A percentile compares a stretch with the other conserved stretches of the same genome.
phyloP scores from a whole-genome alignment of 1,140 invertebrate species.

The Formica exsecta region DNA sequence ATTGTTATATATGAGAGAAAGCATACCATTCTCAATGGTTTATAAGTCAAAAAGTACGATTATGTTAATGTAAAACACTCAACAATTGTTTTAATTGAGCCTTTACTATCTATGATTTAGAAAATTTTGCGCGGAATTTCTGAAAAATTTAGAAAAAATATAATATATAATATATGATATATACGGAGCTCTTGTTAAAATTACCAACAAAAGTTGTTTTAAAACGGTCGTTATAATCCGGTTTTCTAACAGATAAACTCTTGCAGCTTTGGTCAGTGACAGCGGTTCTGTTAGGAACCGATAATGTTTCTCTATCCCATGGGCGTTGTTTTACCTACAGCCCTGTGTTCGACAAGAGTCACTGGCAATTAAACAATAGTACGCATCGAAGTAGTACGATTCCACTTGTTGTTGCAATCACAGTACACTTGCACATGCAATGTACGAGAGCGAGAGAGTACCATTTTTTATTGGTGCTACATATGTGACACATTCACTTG shows the following conservation, averaged over 20 bases:
- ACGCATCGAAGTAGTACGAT: conserved; percentile 40
- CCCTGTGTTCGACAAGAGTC: conserved; percentile 27
- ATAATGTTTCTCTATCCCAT: background rate
- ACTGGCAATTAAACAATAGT: conserved; percentile 40
- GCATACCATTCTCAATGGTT: background rate
- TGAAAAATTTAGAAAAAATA: no score
- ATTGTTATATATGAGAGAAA: no score
- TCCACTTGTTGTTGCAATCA: conserved; percentile 37
- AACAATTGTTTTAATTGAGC: background rate
- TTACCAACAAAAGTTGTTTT: background rate
- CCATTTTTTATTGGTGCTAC: conserved; percentile 17
- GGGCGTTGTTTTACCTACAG: background rate
- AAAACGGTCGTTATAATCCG: background rate
- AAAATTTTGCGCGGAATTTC: no score
- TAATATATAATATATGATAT: no score
- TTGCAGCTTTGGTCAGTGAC: background rate
- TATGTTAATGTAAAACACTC: background rate
- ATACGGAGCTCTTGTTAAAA: no score
- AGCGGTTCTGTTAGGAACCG: background rate
- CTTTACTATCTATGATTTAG: background rate
- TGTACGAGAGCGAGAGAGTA: background rate
- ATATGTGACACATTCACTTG: conserved; percentile 2
- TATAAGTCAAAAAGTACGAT: background rate
- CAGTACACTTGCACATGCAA: background rate
- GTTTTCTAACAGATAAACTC: background rate